A percentile compares a stretch with the other conserved stretches of the same genome.
phyloP scores from a whole-genome alignment of 2,888 invertebrate genomes.

The Leptopilina drosophilae region DNA sequence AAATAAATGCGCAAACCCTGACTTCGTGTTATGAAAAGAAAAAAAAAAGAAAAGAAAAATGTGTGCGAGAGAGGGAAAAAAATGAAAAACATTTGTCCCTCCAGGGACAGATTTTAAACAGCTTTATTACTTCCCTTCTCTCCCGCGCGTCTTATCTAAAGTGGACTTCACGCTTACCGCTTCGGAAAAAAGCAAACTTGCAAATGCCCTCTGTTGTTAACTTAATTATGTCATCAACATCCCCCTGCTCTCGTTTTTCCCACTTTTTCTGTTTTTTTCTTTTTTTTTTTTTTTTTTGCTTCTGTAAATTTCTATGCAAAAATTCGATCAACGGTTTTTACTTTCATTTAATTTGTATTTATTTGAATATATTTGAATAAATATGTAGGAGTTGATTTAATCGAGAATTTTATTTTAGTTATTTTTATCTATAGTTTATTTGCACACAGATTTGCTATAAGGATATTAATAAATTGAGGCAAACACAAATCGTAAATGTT shows the following conservation, averaged over 20 bases:
- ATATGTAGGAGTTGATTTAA: too few species aligned
- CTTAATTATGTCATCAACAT: conserved; percentile 7
- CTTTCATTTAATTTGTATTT: too few species aligned
- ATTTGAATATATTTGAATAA: too few species aligned
- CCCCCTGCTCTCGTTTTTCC: not conserved
- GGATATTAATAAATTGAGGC: too few species aligned
- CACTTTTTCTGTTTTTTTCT: not conserved
- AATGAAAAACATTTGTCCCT: conserved; percentile 18
- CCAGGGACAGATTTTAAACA: conserved; percentile 33
- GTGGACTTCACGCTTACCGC: conserved; percentile 9
- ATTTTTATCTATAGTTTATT: too few species aligned
- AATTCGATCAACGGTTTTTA: too few species aligned
- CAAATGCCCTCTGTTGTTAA: conserved; percentile 12
- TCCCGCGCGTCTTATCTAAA: conserved; percentile 22
- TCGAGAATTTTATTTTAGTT: too few species aligned
- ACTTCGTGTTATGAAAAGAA: conserved; percentile 11
- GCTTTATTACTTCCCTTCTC: conserved; percentile 34
- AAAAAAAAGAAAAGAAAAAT: too few species aligned
- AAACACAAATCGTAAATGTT: too few species aligned
- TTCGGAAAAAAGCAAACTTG: conserved; percentile 9
- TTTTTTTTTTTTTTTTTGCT: not conserved
- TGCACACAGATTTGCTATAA: too few species aligned
- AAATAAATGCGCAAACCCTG: conserved; percentile 22
- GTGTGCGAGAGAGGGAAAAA: too few species aligned
- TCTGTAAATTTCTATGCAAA: not conserved